These are phyloP conservation scores for Ectemnius continuus DNA, from an alignment of 2,888 invertebrate species.

Conservation along the genomic window DNA sequence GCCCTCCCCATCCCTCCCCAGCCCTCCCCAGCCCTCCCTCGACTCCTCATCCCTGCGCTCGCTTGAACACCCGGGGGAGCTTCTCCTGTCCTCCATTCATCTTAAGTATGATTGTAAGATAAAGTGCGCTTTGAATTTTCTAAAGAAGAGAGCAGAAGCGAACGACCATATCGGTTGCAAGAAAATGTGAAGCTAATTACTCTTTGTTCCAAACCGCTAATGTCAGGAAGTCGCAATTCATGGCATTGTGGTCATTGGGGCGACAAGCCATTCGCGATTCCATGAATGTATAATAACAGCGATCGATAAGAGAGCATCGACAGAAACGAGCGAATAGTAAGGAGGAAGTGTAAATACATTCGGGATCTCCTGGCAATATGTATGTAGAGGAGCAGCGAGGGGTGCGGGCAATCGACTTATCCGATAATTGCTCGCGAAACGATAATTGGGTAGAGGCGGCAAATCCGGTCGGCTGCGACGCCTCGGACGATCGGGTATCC, in stretches of 20 bases:
- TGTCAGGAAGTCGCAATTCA: too few species aligned
- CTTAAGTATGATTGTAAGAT: slow-evolving; percentile 43
- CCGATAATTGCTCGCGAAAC: slow-evolving; percentile 53
- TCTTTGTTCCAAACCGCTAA: too few species aligned
- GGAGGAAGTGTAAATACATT: slow-evolving; percentile 7
- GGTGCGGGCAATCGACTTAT: slow-evolving; percentile 20
- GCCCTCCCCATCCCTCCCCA: background rate
- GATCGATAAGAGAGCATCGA: too few species aligned
- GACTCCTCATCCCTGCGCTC: slow-evolving; percentile 14
- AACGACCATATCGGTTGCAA: too few species aligned
- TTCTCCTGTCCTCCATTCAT: slow-evolving; percentile 42
- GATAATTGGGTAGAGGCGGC: slow-evolving; percentile 47
- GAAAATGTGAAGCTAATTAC: too few species aligned
- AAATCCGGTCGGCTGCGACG: slow-evolving; percentile 27
- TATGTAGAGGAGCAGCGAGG: background rate
- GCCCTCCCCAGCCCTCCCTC: background rate
- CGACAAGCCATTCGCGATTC: too few species aligned
- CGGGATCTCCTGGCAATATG: background rate
- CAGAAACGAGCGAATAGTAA: background rate
- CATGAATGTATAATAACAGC: too few species aligned
- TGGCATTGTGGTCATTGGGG: too few species aligned
- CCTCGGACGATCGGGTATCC: slow-evolving; percentile 42
- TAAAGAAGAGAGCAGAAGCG: slow-evolving; percentile 8
- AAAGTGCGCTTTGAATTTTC: slow-evolving; percentile 36
- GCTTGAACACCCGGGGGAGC: slow-evolving; percentile 24